phyloP scores from a whole-genome alignment of 2,888 invertebrate species.

The Drosophila paramelanica region DNA sequence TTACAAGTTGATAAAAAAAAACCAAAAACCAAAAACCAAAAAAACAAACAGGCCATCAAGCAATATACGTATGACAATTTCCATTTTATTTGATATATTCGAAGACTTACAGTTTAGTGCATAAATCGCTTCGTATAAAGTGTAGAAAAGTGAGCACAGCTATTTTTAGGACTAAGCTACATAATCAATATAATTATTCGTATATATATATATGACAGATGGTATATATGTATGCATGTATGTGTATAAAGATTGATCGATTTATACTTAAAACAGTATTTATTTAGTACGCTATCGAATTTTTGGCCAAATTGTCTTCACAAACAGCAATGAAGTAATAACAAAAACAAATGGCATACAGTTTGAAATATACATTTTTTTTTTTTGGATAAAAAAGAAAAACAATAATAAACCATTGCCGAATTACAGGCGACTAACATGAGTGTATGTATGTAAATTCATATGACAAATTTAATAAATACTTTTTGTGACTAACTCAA shows the following conservation, averaged over 20 bases:
- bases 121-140: constrained; percentile 69
- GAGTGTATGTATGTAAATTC: constrained; percentile 25
- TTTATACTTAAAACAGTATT: constrained; percentile 77
- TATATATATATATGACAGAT: constrained; percentile 30
- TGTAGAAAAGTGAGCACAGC: constrained; percentile 64
- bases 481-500: constrained; percentile 62
- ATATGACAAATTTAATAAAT: constrained; percentile 59
- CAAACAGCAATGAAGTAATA: constrained; percentile 45
- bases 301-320: constrained; percentile 59
- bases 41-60: not conserved
- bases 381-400: not conserved
- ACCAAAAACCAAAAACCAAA: not conserved
- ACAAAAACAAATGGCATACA: constrained; percentile 60
- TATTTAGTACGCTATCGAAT: constrained; percentile 45
- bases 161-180: constrained; percentile 71
- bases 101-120: constrained; percentile 61
- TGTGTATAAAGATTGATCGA: constrained; percentile 40
- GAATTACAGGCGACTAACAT: constrained; percentile 41
- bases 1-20: not conserved
- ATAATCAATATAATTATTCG: constrained; percentile 58
- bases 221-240: constrained; percentile 30
- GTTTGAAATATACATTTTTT: constrained; percentile 39
- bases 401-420: constrained; percentile 12
- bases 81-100: constrained; percentile 71
- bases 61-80: constrained; percentile 47